Conservation (phyloP, 2,888 invertebrate genomes). For the Herminia tarsipennalis region DNA sequence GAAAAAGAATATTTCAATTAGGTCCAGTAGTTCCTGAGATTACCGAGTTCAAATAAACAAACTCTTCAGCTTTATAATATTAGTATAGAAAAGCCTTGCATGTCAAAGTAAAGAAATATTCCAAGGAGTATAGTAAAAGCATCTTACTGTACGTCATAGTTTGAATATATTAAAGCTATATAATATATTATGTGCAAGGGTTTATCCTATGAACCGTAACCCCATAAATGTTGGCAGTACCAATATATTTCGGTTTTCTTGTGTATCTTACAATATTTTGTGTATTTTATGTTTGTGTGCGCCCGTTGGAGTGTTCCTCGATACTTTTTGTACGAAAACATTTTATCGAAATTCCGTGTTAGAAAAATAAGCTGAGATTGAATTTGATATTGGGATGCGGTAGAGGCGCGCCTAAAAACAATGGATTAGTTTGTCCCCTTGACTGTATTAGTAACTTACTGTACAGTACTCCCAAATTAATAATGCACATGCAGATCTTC, state of each 20-base stretch:
- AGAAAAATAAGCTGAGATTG: too few species aligned
- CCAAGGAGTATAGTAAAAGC: conserved; percentile 44
- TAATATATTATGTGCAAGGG: conserved; percentile 37
- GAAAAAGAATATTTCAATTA: too few species aligned
- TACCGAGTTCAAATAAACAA: too few species aligned
- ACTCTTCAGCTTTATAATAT: too few species aligned
- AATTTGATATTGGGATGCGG: conserved; percentile 3
- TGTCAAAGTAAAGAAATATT: conserved; percentile 47
- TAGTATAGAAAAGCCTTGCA: too few species aligned
- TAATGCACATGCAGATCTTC: too few species aligned
- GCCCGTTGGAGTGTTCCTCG: conserved; percentile 28
- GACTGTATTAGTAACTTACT: too few species aligned
- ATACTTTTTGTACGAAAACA: conserved; percentile 21
- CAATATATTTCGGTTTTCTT: conserved; percentile 38
- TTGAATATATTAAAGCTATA: conserved; percentile 57
- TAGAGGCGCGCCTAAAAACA: not conserved
- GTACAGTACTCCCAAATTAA: too few species aligned
- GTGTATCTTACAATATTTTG: conserved; percentile 42
- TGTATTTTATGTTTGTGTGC: conserved; percentile 37
- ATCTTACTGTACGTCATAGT: conserved; percentile 57
- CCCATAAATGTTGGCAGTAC: conserved; percentile 41
- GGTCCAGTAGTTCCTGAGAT: too few species aligned
- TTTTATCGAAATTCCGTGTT: conserved; percentile 24
- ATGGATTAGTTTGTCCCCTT: not conserved
- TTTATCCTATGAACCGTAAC: conserved; percentile 43